Conservation (phyloP, 2,113 vertebrate species). For the Andinoacara biseriatus region DNA sequence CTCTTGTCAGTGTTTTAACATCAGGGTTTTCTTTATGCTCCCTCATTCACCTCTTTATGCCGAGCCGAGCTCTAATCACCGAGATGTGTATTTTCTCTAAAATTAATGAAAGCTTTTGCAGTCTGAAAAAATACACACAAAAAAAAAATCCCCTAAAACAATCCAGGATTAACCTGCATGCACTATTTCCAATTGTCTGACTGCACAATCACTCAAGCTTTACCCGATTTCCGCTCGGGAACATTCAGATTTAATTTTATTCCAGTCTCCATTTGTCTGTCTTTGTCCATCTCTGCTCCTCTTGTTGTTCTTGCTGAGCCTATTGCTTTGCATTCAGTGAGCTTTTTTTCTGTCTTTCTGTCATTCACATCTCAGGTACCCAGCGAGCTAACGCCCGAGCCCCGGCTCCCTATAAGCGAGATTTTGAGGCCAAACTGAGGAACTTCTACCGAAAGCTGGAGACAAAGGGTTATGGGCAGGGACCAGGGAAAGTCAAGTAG, state of each 20-base stretch:
- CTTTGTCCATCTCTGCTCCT: neutral
- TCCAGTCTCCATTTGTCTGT: conserved; percentile 1
- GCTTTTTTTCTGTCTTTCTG: neutral
- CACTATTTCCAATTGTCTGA: neutral
- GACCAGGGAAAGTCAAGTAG: conserved; percentile 98
- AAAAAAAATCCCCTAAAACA: neutral
- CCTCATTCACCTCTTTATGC: neutral
- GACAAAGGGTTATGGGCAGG: conserved; percentile 98
- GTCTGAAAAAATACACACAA: neutral
- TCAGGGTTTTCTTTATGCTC: too few relatives aligned
- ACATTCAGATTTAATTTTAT: conserved; percentile 14
- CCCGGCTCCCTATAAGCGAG: conserved; percentile 96
- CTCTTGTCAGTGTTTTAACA: neutral
- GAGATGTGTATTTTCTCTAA: neutral
- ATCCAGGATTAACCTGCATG: conserved; percentile 56
- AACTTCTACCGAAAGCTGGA: conserved; percentile 99
- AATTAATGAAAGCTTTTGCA: conserved; percentile 1
- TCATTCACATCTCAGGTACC: conserved; percentile 83
- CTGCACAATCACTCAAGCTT: neutral
- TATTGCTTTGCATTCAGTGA: neutral
- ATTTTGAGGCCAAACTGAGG: conserved; percentile 98
- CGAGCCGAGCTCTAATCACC: neutral
- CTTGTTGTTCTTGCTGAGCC: neutral
- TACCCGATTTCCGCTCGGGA: neutral
- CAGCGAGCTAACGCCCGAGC: conserved; percentile 96